These are phyloP conservation scores for Halichoeres trimaculatus DNA, from an alignment of 2,113 vertebrate genomes.

Conservation along the genomic window DNA sequence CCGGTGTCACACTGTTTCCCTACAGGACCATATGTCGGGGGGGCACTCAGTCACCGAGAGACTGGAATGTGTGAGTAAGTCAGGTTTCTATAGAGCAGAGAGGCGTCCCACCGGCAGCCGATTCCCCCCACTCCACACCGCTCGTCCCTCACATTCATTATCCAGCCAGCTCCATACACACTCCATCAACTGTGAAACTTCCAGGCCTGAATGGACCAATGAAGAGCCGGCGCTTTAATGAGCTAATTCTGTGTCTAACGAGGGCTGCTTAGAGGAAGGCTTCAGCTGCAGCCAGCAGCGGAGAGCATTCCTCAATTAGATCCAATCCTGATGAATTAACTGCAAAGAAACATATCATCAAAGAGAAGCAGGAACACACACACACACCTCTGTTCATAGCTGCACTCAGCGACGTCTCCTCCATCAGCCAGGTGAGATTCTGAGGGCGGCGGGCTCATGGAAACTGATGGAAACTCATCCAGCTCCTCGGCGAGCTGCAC, in stretches of 20 bases:
- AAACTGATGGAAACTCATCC: slow-evolving; percentile 70
- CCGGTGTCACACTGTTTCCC: slow-evolving; percentile 78
- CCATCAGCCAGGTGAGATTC: slow-evolving; percentile 66
- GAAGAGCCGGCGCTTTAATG: slow-evolving; percentile 67
- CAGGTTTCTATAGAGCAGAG: slow-evolving; percentile 74
- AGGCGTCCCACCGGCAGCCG: slow-evolving; percentile 71
- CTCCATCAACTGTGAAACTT: slow-evolving; percentile 69
- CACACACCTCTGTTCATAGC: slow-evolving; percentile 42
- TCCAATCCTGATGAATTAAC: slow-evolving; percentile 49
- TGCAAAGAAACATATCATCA: slow-evolving; percentile 39
- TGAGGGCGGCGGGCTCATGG: slow-evolving; percentile 56
- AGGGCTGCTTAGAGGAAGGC: slow-evolving; percentile 56
- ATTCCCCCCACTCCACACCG: slow-evolving; percentile 55
- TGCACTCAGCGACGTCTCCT: slow-evolving; percentile 57
- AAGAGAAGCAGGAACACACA: slow-evolving; percentile 20
- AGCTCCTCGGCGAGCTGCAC: slow-evolving; percentile 65
- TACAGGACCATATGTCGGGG: slow-evolving; percentile 78
- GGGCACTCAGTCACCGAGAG: slow-evolving; percentile 76
- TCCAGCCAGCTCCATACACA: slow-evolving; percentile 50
- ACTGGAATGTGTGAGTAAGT: slow-evolving; percentile 82
- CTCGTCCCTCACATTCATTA: slow-evolving; percentile 67
- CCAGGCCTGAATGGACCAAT: slow-evolving; percentile 68
- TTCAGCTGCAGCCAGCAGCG: slow-evolving; percentile 40
- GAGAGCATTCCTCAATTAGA: slow-evolving; percentile 68
- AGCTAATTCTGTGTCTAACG: slow-evolving; percentile 68